Base-by-base conservation (phyloP, 2,888 invertebrate species). In the Hesperia comma region DNA sequence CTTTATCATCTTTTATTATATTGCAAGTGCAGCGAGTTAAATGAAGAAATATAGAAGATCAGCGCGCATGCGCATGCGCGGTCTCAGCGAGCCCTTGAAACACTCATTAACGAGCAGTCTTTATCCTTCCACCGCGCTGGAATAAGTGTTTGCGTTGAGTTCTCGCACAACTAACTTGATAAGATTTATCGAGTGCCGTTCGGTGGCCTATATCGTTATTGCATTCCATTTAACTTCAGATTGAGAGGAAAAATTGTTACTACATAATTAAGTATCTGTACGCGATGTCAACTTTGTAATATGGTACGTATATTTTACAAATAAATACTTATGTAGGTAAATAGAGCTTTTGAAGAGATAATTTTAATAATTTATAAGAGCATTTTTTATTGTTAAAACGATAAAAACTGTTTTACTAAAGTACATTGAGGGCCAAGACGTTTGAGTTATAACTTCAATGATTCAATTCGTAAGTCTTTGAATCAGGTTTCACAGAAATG, bases 71-170 rank as follows among this genome's bases (percentile, higher is more conserved):
- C 63, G 63, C 63, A 49, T 51, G 56, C 63, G 57, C 57, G 37
- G 56, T 14, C 26, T 37, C 56, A 17, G 37, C 33, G 2, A 19
- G 21, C 62, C 55, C 55, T 43, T 32, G 54, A 55, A 55, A 19
- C 33, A 62, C 63, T 63, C 57, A 63, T 57, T 57, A 63, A 63
- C 57, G 57, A 51, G 51, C 63, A 63, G 63, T 63, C 63, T 53
- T 43, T 64, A 64, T 64, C 57, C 64, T 64, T 58, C 64, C 53
- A 64, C 21, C 51, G 64, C 63, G 55, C 14, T 56, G 63, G 46
- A 63, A 63, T 43, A 55, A 63, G 63, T 46, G 46, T 56, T 55
- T 55, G 21, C 55, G 55, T 63, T 37, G 55, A 40, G 17, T 21
- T 63, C 46, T 46, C 55, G 55, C 43, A 41, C 17, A 54, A 41